phyloP scores from a whole-genome alignment of 2,113 vertebrate genomes.

The Sorex fumeus region DNA sequence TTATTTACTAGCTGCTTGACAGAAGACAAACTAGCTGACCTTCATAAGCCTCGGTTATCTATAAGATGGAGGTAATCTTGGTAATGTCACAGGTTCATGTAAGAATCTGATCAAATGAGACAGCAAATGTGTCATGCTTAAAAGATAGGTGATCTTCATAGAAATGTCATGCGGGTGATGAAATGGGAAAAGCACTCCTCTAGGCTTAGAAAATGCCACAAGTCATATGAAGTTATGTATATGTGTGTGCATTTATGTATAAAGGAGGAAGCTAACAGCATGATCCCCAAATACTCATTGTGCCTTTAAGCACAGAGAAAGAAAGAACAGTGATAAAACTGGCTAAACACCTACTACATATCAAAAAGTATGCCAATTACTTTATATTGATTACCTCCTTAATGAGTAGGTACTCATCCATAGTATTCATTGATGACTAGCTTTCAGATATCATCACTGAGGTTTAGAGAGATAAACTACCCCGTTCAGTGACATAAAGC shows the following conservation, averaged over 20 bases:
- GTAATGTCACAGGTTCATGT: neutral
- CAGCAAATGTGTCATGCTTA: neutral
- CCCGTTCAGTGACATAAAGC: too few relatives aligned
- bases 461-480: neutral
- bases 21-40: neutral
- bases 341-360: too few relatives aligned
- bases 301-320: neutral
- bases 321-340: neutral
- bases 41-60: neutral
- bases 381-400: neutral
- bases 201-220: neutral
- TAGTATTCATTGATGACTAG: neutral
- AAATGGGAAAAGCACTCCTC: accelerated
- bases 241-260: neutral
- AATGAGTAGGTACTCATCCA: neutral
- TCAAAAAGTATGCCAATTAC: too few relatives aligned
- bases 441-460: conserved; percentile 4
- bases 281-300: neutral
- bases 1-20: neutral
- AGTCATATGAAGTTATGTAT: neutral
- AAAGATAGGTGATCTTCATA: too few relatives aligned
- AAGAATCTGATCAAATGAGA: neutral
- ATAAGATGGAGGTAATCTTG: neutral
- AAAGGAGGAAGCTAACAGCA: neutral
- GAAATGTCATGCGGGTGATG: neutral